phyloP scores from a whole-genome alignment of 2,888 invertebrate genomes.

The Lottia scabra region DNA sequence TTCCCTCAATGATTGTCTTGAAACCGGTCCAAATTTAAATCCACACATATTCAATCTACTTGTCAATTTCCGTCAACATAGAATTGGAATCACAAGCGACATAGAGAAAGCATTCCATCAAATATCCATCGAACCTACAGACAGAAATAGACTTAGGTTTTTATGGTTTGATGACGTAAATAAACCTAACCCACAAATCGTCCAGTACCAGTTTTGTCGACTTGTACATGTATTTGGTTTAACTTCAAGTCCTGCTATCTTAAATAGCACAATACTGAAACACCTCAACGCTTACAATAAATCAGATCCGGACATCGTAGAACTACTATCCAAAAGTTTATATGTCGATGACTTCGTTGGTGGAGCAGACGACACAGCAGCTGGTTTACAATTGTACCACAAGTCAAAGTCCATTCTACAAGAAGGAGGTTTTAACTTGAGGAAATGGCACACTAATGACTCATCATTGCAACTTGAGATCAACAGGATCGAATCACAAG shows the following conservation, averaged over 20 bases:
- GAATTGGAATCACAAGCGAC: neutral
- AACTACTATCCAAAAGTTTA: neutral
- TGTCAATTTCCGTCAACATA: neutral
- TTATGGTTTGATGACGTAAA: neutral
- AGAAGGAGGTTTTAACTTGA: no score
- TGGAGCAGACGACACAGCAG: neutral
- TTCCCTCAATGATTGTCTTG: neutral
- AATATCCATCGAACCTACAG: neutral
- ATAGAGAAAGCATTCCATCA: constrained; percentile 12
- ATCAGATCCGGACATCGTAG: neutral
- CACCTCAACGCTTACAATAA: neutral
- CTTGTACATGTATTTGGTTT: constrained; percentile 10
- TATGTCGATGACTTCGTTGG: constrained; percentile 4
- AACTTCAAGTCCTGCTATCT: constrained; percentile 4
- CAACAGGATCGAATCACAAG: no score
- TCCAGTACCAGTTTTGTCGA: neutral
- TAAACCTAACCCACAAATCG: neutral
- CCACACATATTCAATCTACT: constrained; percentile 4
- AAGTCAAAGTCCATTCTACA: no score
- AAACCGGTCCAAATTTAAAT: constrained; percentile 8
- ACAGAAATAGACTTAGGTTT: neutral
- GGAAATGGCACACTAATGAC: no score
- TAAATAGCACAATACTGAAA: neutral
- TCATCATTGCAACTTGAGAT: no score
- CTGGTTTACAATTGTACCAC: no score